Conservation (phyloP, 2,113 vertebrate genomes). For the Chrysemys picta region DNA sequence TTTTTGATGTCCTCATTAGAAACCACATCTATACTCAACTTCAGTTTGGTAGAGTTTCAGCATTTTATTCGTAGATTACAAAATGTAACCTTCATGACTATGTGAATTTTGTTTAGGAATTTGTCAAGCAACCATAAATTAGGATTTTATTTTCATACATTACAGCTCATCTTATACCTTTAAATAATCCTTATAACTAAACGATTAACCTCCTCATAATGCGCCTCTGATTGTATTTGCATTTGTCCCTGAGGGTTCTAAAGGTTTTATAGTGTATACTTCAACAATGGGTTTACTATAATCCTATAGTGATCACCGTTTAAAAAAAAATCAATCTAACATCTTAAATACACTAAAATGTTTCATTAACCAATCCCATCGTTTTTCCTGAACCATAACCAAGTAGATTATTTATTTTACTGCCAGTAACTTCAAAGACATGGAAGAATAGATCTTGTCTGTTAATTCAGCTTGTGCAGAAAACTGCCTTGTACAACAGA, state of each 20-base stretch:
- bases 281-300: slow-evolving; percentile 18
- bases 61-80: background rate
- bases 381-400: background rate
- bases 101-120: slow-evolving; percentile 1
- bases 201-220: background rate
- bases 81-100: background rate
- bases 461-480: slow-evolving; percentile 16
- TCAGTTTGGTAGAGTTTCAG: background rate
- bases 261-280: background rate
- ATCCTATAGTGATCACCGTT: background rate
- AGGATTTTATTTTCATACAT: slow-evolving; percentile 24
- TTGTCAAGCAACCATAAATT: background rate
- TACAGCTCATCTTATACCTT: slow-evolving; percentile 20
- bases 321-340: background rate
- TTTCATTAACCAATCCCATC: background rate
- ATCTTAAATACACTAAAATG: background rate
- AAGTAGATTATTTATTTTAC: background rate
- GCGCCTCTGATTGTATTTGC: background rate
- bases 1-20: background rate
- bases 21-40: background rate
- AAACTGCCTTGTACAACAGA: slow-evolving; percentile 22
- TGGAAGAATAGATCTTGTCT: background rate
- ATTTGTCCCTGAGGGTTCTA: slow-evolving; percentile 7
- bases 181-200: slow-evolving; percentile 28
- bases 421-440: slow-evolving; percentile 13